Base-by-base conservation (phyloP, 2,888 invertebrate genomes). In the Xylocampa areola region DNA sequence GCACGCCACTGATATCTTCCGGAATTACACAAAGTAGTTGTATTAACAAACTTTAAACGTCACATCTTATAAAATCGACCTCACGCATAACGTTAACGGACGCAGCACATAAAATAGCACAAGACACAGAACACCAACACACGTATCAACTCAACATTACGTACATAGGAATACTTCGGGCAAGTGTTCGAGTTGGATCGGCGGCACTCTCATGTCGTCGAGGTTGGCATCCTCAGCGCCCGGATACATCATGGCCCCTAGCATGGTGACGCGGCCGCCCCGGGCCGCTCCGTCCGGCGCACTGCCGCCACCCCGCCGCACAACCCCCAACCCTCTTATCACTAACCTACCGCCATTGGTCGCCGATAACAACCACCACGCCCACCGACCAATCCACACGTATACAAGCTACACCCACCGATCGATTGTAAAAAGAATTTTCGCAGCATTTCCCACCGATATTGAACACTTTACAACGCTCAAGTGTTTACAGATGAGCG, bases 131-230 rank as follows among this genome's bases (percentile, higher is more conserved):
- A 69, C 65, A 68, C 67, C 54, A 60, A 58, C 79, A 76, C 79
- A 76, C 79, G 64, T 77, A 69, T 73, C 72, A 67, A 47, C 77
- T 79, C 77, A 69, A 49, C 58, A 62, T 77, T 92, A 95, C 96
- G 95, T 96, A 96, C 96, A 96, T 88, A 96, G 88, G 79, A 96
- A 94, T 91, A 96, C 95, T 89, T 96, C 96, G 29, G 96, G 96
- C 80, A 96, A 95, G 84, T 96, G 95, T 86, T 96, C 96, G 72
- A 96, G 92, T 82, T 96, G 95, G 79, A 96, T 96, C 75, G 96
- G 96, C 64, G 96, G 96, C 75, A 96, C 96, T 83, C 96, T 95
- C 91, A 96, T 94, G 86, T 94, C 94, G 84, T 94, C 91, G 62
- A 92, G 85, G 61, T 88, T 87, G 14, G 82, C 69, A 66, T 87